Base-by-base conservation (phyloP, 1,140 invertebrate species). In the Apocrypta bakeri region DNA sequence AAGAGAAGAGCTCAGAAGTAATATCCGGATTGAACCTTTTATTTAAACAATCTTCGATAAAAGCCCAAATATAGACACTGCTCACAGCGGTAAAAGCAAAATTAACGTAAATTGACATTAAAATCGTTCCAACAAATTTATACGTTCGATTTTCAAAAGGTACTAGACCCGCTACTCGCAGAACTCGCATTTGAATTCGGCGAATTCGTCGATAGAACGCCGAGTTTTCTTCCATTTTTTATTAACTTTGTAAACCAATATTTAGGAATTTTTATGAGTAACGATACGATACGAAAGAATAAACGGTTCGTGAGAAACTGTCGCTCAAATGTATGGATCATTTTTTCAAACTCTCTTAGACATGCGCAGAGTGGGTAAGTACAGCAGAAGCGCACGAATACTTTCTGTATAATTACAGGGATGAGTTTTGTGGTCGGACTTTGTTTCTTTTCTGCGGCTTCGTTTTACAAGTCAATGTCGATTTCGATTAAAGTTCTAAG, bases 1-100 rank as follows among this genome's bases (percentile, higher is more conserved):
- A 79, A 27, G 78, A 79, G 33, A 79, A 71, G 0, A 79, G 17
- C 61, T 79, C 78, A 8, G 78, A 79, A n/a, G 78, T 79, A 42
- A 79, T 79, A 21, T 61, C 78, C 12, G 78, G 68, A 29, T 79
- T 79, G 42, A 79, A 79, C 9, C 78, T 17, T 14, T 14, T 12
- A n/a, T 79, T 72, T 8, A n/a, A 1, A 12, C 78, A 79, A 25
- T 79, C 78, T 25, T 79, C 40, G 40, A 79, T 8, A 14, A 79
- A 79, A 3, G 78, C 42, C 66, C 68, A 79, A 11, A 79, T 68
- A 68, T 79, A 79, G 2, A 79, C 68, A 29, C 78, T 79, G 61
- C 78, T 79, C 6, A 79, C 68, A 0, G 68, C 42, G 24, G 40
- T 24, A 27, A 79, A 79, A 0, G 78, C 68, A 0, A 79, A 37